These are phyloP conservation scores for Enteromius treurensis DNA, from an alignment of 2,797 vertebrate genomes.

Conservation along the genomic window DNA sequence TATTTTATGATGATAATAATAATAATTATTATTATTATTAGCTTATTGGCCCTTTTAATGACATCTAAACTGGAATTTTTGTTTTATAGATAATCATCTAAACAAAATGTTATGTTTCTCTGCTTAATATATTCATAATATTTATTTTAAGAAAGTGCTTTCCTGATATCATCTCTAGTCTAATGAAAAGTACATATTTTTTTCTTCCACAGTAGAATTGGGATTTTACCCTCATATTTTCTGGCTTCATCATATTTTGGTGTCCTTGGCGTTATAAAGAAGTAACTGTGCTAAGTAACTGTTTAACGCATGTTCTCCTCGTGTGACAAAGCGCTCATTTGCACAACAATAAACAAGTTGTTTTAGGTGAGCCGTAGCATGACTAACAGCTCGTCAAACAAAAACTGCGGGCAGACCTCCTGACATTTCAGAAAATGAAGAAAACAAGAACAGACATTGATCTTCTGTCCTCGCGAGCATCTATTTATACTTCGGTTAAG, in stretches of 20 bases:
- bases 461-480: slow-evolving; percentile 43
- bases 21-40: neutral
- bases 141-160: neutral
- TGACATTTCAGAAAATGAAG: slow-evolving; percentile 42
- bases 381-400: slow-evolving; percentile 32
- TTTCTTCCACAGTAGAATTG: neutral
- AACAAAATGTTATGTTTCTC: neutral
- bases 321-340: slow-evolving; percentile 29
- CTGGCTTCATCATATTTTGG: neutral
- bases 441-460: slow-evolving; percentile 46
- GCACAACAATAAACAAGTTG: slow-evolving; percentile 22
- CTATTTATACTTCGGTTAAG: slow-evolving; percentile 50
- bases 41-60: neutral
- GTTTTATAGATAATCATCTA: neutral
- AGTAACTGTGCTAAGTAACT: neutral
- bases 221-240: neutral
- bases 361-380: slow-evolving; percentile 38
- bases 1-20: no score
- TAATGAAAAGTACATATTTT: neutral
- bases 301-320: neutral
- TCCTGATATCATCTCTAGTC: neutral
- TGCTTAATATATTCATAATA: neutral
- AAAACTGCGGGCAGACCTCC: slow-evolving; percentile 46
- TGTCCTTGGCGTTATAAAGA: neutral
- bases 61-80: neutral